phyloP scores from a whole-genome alignment of 2,113 vertebrate species.

The Phrynosoma platyrhinos region DNA sequence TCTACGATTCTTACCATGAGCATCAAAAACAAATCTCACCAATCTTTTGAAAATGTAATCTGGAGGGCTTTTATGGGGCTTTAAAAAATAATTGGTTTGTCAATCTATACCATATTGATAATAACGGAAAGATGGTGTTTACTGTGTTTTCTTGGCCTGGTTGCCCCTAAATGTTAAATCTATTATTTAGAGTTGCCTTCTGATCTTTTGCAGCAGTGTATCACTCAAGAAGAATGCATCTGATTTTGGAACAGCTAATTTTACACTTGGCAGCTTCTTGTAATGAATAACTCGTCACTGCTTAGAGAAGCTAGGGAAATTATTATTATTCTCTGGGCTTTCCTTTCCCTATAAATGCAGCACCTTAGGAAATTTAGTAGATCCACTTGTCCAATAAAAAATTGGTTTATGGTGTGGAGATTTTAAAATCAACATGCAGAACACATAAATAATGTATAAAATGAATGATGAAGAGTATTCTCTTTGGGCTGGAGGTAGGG shows the following conservation, averaged over 20 bases:
- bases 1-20: neutral
- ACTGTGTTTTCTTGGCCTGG: constrained; percentile 10
- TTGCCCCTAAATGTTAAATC: neutral
- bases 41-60: neutral
- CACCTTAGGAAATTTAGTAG: constrained; percentile 26
- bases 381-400: neutral
- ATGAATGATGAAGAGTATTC: neutral
- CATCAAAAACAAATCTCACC: neutral
- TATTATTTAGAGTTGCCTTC: neutral
- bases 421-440: constrained; percentile 23
- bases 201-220: constrained; percentile 10
- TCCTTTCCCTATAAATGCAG: constrained; percentile 30
- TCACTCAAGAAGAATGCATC: neutral
- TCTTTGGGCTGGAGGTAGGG: neutral
- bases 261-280: constrained; percentile 35
- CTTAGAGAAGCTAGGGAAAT: constrained; percentile 5
- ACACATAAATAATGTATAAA: neutral
- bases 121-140: rapidly evolving
- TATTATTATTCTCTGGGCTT: neutral
- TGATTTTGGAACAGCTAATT: constrained; percentile 29
- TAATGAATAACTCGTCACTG: constrained; percentile 20
- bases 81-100: neutral
- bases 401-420: neutral
- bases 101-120: neutral
- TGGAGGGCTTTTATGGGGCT: neutral